Conservation (phyloP, 64 coral and sea anemone species). For the Stichodactyla mertensii region DNA sequence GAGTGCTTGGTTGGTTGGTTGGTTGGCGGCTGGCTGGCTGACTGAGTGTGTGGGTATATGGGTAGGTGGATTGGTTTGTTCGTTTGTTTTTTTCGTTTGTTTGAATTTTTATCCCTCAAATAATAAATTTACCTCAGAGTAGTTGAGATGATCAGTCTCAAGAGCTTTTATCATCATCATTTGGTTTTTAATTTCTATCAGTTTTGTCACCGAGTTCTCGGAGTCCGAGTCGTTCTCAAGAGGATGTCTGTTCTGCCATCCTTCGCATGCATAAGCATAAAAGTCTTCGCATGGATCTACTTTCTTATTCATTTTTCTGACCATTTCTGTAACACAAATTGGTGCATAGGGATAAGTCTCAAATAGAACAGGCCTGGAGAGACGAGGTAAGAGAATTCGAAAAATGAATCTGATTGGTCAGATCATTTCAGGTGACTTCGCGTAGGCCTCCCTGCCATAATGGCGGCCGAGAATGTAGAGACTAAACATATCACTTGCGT, state of each 20-base stretch:
- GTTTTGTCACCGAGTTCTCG: slow-evolving; percentile 48
- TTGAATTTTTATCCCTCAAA: too few relatives aligned
- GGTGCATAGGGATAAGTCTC: background rate
- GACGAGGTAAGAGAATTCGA: too few relatives aligned
- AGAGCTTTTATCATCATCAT: slow-evolving; percentile 65
- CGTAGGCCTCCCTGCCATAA: too few relatives aligned
- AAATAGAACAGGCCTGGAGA: background rate
- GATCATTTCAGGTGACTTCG: too few relatives aligned
- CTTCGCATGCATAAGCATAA: slow-evolving; percentile 72
- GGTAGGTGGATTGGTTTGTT: too few relatives aligned
- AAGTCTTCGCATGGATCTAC: slow-evolving; percentile 81
- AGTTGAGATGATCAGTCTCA: slow-evolving; percentile 15
- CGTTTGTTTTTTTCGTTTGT: too few relatives aligned
- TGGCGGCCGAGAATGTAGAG: too few relatives aligned
- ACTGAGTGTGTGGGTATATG: too few relatives aligned
- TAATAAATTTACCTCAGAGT: background rate
- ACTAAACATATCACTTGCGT: too few relatives aligned
- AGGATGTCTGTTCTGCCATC: slow-evolving; percentile 55
- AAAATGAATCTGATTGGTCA: too few relatives aligned
- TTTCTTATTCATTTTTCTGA: slow-evolving; percentile 36
- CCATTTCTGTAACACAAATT: background rate
- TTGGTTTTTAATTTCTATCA: slow-evolving; percentile 49
- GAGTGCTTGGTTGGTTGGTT: too few relatives aligned
- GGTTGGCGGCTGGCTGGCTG: too few relatives aligned
- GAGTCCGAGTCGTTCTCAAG: slow-evolving; percentile 29